Conservation (phyloP, 2,888 invertebrate genomes). For the Thymelicus lineola region DNA sequence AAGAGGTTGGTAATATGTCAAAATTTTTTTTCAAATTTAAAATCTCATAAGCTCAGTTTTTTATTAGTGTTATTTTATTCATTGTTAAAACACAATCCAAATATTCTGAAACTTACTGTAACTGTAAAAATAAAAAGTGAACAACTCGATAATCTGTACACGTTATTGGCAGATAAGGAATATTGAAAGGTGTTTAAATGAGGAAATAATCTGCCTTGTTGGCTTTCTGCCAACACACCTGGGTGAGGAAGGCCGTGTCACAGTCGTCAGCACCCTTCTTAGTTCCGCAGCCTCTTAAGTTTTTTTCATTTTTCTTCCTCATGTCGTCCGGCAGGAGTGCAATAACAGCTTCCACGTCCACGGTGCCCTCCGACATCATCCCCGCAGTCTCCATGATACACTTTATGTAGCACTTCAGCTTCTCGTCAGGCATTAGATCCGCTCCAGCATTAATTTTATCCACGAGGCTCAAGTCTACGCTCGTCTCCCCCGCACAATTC, state of each 20-base stretch:
- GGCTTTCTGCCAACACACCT: slow-evolving; percentile 73
- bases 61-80: too few species aligned
- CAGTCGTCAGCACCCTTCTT: slow-evolving; percentile 68
- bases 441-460: slow-evolving; percentile 67
- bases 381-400: slow-evolving; percentile 79
- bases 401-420: slow-evolving; percentile 75
- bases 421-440: slow-evolving; percentile 59
- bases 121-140: too few species aligned
- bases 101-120: too few species aligned
- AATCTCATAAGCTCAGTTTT: too few species aligned
- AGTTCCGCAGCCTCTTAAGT: slow-evolving; percentile 65
- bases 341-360: slow-evolving; percentile 72
- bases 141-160: background rate
- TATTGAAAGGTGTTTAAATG: slow-evolving; percentile 51
- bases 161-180: background rate
- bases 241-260: slow-evolving; percentile 73
- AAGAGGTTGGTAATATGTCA: too few species aligned
- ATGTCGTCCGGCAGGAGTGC: slow-evolving; percentile 67
- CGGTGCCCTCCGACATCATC: slow-evolving; percentile 67
- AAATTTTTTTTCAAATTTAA: too few species aligned
- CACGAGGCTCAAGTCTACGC: slow-evolving; percentile 62
- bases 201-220: slow-evolving; percentile 69
- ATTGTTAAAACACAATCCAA: too few species aligned
- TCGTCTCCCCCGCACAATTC: slow-evolving; percentile 66
- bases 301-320: slow-evolving; percentile 53